Conservation (phyloP, 2,113 vertebrate genomes). For the Lepus europaeus region DNA sequence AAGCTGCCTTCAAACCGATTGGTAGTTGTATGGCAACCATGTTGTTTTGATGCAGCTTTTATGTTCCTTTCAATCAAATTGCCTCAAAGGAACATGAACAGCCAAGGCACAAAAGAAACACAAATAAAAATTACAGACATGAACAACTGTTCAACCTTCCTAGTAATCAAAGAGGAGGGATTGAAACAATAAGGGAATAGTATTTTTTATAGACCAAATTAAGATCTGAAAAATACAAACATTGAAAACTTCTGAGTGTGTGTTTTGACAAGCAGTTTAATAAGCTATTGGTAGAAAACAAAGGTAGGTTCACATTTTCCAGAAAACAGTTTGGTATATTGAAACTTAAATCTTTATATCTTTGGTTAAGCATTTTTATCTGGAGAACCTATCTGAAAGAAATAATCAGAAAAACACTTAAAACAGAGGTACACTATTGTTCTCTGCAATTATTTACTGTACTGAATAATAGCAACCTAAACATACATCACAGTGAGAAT, state of each 20-base stretch:
- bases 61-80: slow-evolving; percentile 73
- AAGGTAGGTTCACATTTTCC: neutral
- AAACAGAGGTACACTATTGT: neutral
- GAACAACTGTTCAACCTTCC: neutral
- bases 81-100: neutral
- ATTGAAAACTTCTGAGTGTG: neutral
- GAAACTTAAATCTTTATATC: neutral
- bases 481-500: neutral
- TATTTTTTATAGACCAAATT: neutral
- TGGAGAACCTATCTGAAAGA: neutral
- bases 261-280: neutral
- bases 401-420: slow-evolving; percentile 18
- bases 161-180: neutral
- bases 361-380: neutral
- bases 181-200: neutral
- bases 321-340: neutral
- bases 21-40: slow-evolving; percentile 70
- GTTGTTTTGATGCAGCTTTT: slow-evolving; percentile 77
- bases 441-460: neutral
- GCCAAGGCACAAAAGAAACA: neutral
- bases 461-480: neutral
- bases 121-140: slow-evolving; percentile 10
- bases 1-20: slow-evolving; percentile 69
- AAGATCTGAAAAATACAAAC: slow-evolving; percentile 11
- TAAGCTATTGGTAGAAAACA: neutral